phyloP scores from a whole-genome alignment of 2,888 invertebrate genomes.

The Chydorus sphaericus region DNA sequence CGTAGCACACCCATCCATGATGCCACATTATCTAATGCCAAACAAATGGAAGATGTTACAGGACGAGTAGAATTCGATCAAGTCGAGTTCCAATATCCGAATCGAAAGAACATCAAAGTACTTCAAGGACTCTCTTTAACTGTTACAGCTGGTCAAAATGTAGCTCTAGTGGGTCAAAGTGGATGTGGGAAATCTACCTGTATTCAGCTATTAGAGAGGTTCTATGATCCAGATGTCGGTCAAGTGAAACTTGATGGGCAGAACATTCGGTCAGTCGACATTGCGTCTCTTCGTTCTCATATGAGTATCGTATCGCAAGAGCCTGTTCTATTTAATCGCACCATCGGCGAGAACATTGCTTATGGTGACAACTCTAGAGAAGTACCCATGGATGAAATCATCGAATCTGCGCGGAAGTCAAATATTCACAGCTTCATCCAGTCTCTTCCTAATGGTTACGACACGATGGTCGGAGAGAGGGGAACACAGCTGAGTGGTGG shows the following conservation, averaged over 20 bases:
- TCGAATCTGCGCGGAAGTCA: constrained; percentile 61
- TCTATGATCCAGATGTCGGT: constrained; percentile 51
- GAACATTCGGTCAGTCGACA: constrained; percentile 47
- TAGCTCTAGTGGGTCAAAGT: constrained; percentile 48
- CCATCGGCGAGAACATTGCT: constrained; percentile 78
- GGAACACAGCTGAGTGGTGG: constrained; percentile 58
- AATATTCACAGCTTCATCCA: constrained; percentile 75
- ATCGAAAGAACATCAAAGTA: constrained; percentile 55
- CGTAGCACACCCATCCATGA: constrained; percentile 47
- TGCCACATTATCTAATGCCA: no score
- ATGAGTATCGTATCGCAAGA: constrained; percentile 85
- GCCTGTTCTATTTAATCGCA: constrained; percentile 74
- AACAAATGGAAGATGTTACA: not conserved
- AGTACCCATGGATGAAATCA: constrained; percentile 53
- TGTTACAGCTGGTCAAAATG: constrained; percentile 51
- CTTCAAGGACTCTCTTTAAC: constrained; percentile 51
- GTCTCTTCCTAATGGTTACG: constrained; percentile 63
- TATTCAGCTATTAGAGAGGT: constrained; percentile 58
- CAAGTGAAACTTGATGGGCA: constrained; percentile 37
- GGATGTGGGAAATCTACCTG: constrained; percentile 74
- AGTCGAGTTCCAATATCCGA: constrained; percentile 67
- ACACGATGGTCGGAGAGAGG: constrained; percentile 58
- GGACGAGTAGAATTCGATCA: constrained; percentile 52
- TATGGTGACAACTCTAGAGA: constrained; percentile 66
- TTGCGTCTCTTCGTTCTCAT: constrained; percentile 51